Evolutionary conservation across 2,888 invertebrate species (phyloP).

Genomic region (Blera fallax): DNA sequence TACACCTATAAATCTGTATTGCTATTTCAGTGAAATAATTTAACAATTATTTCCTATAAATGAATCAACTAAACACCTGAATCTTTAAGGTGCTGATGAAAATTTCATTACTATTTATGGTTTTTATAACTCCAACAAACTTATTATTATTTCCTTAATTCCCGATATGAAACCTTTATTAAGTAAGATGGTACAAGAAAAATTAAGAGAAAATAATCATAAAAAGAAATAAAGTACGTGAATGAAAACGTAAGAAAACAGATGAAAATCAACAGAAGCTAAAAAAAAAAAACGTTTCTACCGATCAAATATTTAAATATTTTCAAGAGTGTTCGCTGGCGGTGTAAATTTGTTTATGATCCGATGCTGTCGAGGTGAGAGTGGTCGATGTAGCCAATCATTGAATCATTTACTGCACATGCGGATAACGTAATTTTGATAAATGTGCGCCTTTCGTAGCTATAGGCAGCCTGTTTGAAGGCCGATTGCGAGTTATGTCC

Average conservation of each 20-base stretch:
- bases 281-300: constrained; percentile 22
- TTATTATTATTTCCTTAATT: background rate
- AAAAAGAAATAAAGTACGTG: background rate
- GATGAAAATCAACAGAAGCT: constrained; percentile 23
- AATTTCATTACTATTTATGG: too few species aligned
- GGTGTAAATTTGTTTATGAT: constrained; percentile 35
- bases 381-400: background rate
- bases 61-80: too few species aligned
- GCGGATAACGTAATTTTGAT: background rate
- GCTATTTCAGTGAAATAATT: background rate
- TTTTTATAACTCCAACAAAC: too few species aligned
- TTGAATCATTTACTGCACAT: background rate
- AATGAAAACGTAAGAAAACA: constrained; percentile 10
- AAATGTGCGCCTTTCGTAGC: background rate
- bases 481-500: too few species aligned
- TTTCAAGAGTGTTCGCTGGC: constrained; percentile 29
- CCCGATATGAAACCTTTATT: background rate
- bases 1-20: background rate
- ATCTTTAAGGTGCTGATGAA: too few species aligned
- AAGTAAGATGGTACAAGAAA: background rate
- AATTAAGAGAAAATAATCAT: background rate
- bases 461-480: too few species aligned
- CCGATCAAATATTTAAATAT: constrained; percentile 44
- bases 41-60: too few species aligned
- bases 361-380: background rate